Percentiles rank a stretch among this genome's conserved stretches.
Conservation (phyloP, 37 sponge, comb jelly and placozoan species). For the Cliona cf. orientalis region DNA sequence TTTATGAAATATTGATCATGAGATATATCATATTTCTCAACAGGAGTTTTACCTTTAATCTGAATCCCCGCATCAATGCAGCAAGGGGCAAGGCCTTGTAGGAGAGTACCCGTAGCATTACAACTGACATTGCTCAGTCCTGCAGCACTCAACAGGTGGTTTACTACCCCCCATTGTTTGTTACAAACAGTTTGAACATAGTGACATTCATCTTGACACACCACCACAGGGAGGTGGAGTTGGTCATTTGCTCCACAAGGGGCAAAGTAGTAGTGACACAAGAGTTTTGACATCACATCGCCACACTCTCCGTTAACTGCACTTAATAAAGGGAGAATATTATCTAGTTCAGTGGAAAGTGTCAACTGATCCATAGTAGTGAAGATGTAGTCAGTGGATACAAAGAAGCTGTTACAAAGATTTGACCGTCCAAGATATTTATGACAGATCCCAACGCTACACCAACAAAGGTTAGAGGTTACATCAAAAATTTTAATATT, state of each 20-base stretch:
- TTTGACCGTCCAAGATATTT: neutral
- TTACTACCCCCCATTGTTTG: neutral
- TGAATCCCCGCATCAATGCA: conserved; percentile 13
- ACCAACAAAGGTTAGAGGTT: neutral
- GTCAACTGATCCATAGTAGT: neutral
- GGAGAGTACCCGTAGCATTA: neutral
- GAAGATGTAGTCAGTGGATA: conserved; percentile 1
- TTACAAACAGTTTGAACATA: conserved; percentile 6
- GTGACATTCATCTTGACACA: conserved; percentile 14
- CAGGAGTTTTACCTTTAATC: neutral
- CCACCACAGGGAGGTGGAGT: neutral
- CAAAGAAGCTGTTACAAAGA: neutral
- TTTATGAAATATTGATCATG: neutral
- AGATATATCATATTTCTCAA: too few species aligned
- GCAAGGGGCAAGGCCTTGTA: neutral
- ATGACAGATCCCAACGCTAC: conserved; percentile 15
- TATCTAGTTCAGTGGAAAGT: neutral
- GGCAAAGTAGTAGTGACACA: conserved; percentile 22
- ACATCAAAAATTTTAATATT: neutral
- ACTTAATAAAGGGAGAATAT: neutral
- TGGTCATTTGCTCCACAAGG: conserved; percentile 18
- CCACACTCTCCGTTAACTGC: neutral
- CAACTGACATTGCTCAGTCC: conserved; percentile 1
- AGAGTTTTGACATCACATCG: neutral
- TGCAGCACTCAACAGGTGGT: neutral